Evolutionary conservation across 2,888 invertebrate genomes (phyloP).

Genomic region (Rotaria sp.): DNA sequence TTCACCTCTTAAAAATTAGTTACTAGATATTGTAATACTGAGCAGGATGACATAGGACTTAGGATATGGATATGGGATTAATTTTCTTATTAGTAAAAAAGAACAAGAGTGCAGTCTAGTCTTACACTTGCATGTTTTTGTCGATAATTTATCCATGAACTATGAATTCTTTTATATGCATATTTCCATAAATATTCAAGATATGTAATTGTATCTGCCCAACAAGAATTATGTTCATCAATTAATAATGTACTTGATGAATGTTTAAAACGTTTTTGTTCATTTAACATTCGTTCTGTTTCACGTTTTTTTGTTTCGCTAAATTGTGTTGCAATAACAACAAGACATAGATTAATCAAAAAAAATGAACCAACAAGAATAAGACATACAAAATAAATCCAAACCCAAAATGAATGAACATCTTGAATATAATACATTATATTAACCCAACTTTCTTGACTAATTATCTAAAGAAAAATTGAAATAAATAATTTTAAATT

Average conservation of each 20-base stretch:
- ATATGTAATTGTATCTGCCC: constrained; percentile 94
- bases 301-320: constrained; percentile 98
- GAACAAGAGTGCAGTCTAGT: too few species aligned
- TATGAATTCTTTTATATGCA: neutral
- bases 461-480: constrained; percentile 73
- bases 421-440: constrained; percentile 99
- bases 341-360: constrained; percentile 99
- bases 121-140: neutral
- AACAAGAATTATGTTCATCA: constrained; percentile 87
- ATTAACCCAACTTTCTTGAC: constrained; percentile 98
- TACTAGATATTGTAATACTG: too few species aligned
- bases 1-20: too few species aligned
- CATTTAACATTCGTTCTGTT: constrained; percentile 95
- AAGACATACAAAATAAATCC: constrained; percentile 91
- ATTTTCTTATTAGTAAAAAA: too few species aligned
- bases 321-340: constrained; percentile 99
- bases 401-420: constrained; percentile 99
- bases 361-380: constrained; percentile 90
- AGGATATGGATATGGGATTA: too few species aligned
- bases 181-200: constrained; percentile 77
- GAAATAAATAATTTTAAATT: neutral
- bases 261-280: constrained; percentile 75
- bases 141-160: neutral
- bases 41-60: too few species aligned
- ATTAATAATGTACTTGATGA: constrained; percentile 80